Percentiles rank a stretch among this genome's conserved stretches.
phyloP scores from a whole-genome alignment of 2,113 vertebrate species.

The Phrynocephalus versicolor region DNA sequence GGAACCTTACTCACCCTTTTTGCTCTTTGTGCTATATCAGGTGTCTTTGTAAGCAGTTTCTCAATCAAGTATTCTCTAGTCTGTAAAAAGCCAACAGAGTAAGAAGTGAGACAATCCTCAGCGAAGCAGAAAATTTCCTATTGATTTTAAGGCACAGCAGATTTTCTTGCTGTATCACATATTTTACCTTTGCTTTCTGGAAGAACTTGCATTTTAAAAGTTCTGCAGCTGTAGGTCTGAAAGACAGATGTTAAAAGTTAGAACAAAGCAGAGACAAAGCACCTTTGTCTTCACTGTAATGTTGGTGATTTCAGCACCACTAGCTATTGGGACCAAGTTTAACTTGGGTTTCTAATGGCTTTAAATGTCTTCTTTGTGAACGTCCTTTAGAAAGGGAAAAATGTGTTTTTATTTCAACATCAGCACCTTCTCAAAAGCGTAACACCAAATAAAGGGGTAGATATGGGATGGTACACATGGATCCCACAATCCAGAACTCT shows the following conservation, averaged over 20 bases:
- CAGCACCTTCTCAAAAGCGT: no score
- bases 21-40: conserved; percentile 94
- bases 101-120: conserved; percentile 55
- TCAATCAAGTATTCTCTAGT: conserved; percentile 96
- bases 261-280: conserved; percentile 76
- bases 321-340: conserved; percentile 40
- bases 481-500: not conserved
- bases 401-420: no score
- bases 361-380: no score
- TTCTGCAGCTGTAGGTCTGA: conserved; percentile 86
- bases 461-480: not conserved
- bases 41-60: conserved; percentile 90
- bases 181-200: conserved; percentile 87
- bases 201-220: conserved; percentile 90
- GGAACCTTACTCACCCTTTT: conserved; percentile 90
- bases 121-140: conserved; percentile 48
- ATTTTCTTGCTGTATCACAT: conserved; percentile 69
- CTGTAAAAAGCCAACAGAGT: conserved; percentile 80
- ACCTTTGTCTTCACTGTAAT: conserved; percentile 55
- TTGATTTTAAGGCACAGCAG: conserved; percentile 71
- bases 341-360: no score
- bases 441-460: no score
- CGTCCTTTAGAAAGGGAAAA: not conserved
- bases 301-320: conserved; percentile 3
- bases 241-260: conserved; percentile 79